Base-by-base conservation (phyloP, 2,888 invertebrate species). In the Melieria picta region DNA sequence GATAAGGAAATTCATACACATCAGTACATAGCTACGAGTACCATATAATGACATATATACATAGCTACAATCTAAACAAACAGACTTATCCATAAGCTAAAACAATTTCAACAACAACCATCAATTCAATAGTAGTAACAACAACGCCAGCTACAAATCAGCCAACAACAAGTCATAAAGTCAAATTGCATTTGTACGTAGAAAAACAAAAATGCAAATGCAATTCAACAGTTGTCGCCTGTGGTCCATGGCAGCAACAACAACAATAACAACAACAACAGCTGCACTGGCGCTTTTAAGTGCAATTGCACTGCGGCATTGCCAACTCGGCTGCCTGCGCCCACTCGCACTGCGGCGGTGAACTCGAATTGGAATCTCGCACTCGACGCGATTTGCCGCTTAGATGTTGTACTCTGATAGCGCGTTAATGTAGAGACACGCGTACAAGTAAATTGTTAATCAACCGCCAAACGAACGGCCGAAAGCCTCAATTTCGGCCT, bases 181-280 rank as follows among this genome's bases (percentile, higher is more conserved):
- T 30, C 30, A 2, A 30, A 30, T 30, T 30, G 30, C 30, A 30
- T 30, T 30, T 30, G 30, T 30, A 6, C 13, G 52, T 52, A 5
- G n/a, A 62, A 48, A 61, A 45, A 11, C 61, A 45, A 60, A 62
- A 66, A 66, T 71, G 61, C 63, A 66, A 65, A 71, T 69, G 67
- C 74, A 74, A 76, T 76, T 76, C 76, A 76, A 74, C 74, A 75
- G 71, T 74, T 75, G 76, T 75, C 72, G 76, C 75, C 70, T 75
- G 55, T 65, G 74, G 75, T 52, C 52, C 11, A 52, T 13, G 11
- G 50, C 3, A 52, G 13, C 52, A 52, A 52, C 52, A 30, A 16
- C 16, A 1, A 30, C 3, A 3, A 30, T 3, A 30, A 30, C 30
- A 30, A 30, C 30, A 30, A 52, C 5, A 52, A 52, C 52, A 52